Evolutionary conservation across 2,888 invertebrate species (phyloP), one percentile per base, ranked within the genome.

Genomic region (Cephus pulcher): DNA sequence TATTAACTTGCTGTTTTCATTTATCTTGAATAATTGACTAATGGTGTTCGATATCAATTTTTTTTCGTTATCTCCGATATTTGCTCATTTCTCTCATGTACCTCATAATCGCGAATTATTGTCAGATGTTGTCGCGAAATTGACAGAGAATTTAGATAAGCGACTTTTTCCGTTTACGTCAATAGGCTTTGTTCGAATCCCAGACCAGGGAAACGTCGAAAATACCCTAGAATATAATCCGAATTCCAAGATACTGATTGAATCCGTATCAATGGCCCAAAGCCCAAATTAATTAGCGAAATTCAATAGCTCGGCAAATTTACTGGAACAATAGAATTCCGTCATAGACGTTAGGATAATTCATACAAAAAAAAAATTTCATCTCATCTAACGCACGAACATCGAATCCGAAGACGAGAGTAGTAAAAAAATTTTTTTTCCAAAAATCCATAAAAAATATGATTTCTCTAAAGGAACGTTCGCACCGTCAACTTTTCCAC

Each of bases 1-100:
- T 0, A 0, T 6, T 4, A 0, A 15, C 0, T 15, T 4, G 15
- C 15, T 4, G 4, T 12, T 12, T 23, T 40, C 23, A 23, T 23
- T 40, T 6, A 40, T 40, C 6, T 40, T 15, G 6, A 23, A 6
- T 23, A 15, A 23, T 40, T 23, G 40, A 6, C 6, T 6, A 1
- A 40, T 40, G 0, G 4, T 15, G 4, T 40, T 15, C 0, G 6
- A 1, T 15, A 15, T 40, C 0, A 15, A 40, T 6, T 56, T 56
- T 23, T 56, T 56, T 56, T 9, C 1, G 23, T 56, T 6, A 56
- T 23, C 6, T 23, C 56, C 9, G 9, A 9, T 56, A 2, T 9
- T 23, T 9, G 1, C 15, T 56, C 9, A 23, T 23, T 23, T 56
- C 9, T 9, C 23, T 56, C 23, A 0, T 56, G 9, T 23, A 9